A percentile compares a stretch with the other conserved stretches of the same genome.
These are phyloP conservation scores for Ambastaia sidthimunki DNA, from an alignment of 2,797 vertebrate species.

Conservation along the genomic window DNA sequence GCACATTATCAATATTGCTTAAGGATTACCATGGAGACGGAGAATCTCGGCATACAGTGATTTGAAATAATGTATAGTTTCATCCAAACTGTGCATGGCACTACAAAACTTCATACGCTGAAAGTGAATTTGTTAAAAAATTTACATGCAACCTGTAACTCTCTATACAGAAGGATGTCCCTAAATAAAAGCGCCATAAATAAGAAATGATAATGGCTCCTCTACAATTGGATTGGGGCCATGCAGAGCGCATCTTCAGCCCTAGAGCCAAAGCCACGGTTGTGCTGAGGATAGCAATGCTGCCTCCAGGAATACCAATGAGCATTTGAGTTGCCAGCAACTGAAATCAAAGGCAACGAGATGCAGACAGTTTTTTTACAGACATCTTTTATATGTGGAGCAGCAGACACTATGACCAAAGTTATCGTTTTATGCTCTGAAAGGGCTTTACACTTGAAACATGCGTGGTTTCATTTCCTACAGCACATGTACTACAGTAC, in stretches of 20 bases:
- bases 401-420: slow-evolving; percentile 4
- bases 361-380: not conserved
- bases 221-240: slow-evolving; percentile 40
- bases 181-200: slow-evolving; percentile 43
- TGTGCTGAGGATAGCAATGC: slow-evolving; percentile 46
- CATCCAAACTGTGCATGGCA: not conserved
- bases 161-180: slow-evolving; percentile 1
- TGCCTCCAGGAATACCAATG: slow-evolving; percentile 56
- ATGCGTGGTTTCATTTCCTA: slow-evolving; percentile 1
- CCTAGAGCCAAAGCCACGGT: slow-evolving; percentile 41
- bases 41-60: not conserved
- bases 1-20: slow-evolving; percentile 18
- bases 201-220: slow-evolving; percentile 49
- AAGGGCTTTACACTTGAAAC: not conserved
- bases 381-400: not conserved
- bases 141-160: slow-evolving; percentile 5
- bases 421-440: slow-evolving; percentile 8
- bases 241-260: slow-evolving; percentile 45
- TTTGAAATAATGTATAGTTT: not conserved
- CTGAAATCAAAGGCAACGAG: slow-evolving; percentile 34
- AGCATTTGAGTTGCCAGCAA: slow-evolving; percentile 26
- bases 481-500: not conserved
- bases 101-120: not conserved
- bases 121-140: not conserved
- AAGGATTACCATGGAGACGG: slow-evolving; percentile 14